Conservation (phyloP, 2,113 vertebrate species). For the Rissa tridactyla region DNA sequence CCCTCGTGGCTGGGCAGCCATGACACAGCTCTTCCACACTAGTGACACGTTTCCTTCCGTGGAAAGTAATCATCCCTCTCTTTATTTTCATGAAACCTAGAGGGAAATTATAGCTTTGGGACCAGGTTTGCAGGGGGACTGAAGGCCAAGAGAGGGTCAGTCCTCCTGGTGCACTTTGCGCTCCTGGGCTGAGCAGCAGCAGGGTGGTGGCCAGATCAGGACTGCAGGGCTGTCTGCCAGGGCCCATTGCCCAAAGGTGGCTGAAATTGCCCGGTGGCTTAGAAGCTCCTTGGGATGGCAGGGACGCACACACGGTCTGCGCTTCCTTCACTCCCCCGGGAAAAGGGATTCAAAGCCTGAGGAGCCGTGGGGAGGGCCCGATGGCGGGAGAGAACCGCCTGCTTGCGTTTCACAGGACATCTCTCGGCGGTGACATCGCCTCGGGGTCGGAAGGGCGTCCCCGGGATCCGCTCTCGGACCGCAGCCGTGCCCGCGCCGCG, state of each 20-base stretch:
- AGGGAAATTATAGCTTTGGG: neutral
- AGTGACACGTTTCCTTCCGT: neutral
- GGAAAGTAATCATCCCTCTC: neutral
- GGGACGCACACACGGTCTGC: too few species aligned
- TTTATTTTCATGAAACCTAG: neutral
- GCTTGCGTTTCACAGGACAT: neutral
- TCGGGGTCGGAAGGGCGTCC: neutral
- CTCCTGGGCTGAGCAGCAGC: neutral
- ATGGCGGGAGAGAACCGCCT: neutral
- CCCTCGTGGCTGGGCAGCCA: neutral
- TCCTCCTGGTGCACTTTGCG: neutral
- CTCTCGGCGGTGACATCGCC: neutral
- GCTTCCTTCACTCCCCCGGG: neutral
- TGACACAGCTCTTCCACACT: neutral
- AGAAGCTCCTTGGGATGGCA: neutral
- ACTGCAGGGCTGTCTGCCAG: neutral
- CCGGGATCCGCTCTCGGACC: neutral
- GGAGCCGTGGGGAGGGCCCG: neutral
- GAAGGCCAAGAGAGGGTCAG: neutral
- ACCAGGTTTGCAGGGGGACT: neutral
- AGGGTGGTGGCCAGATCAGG: rapidly evolving
- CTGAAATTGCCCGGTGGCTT: rapidly evolving
- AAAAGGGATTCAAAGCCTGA: neutral
- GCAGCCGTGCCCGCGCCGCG: neutral
- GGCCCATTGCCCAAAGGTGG: neutral